Evolutionary conservation across 92 coral and sea anemone species (phyloP).

Genomic region (Metridium senile): DNA sequence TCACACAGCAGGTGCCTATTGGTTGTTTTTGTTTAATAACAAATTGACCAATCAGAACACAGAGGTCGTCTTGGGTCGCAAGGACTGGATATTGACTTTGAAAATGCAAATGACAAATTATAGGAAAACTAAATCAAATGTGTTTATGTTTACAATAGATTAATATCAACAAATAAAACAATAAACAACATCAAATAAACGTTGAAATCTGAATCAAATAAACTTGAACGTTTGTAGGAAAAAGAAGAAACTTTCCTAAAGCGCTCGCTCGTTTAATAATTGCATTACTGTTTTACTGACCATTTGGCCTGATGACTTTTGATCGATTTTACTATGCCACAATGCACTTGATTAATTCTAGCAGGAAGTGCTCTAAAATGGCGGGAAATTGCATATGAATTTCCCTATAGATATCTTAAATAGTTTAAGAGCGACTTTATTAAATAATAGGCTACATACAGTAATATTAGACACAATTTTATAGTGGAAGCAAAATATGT

Average conservation of each 20-base stretch:
- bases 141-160: conserved; percentile 16
- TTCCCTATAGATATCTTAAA: too few relatives aligned
- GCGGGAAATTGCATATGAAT: neutral
- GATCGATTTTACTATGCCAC: neutral
- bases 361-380: neutral
- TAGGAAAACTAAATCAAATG: neutral
- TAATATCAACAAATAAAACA: conserved; percentile 29
- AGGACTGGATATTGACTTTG: conserved; percentile 57
- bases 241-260: too few relatives aligned
- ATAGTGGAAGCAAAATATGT: neutral
- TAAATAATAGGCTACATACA: too few relatives aligned
- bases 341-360: neutral
- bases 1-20: conserved; percentile 69
- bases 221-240: too few relatives aligned
- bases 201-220: neutral
- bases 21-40: conserved; percentile 41
- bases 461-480: too few relatives aligned
- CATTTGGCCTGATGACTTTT: neutral
- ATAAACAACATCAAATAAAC: neutral
- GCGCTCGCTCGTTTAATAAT: too few relatives aligned
- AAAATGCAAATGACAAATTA: conserved; percentile 41
- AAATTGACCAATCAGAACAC: conserved; percentile 71
- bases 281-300: neutral
- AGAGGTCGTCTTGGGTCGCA: conserved; percentile 49
- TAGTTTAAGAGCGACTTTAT: too few relatives aligned